These are phyloP conservation scores for Drosophila kanapiae DNA, from an alignment of 1,140 invertebrate species.

Conservation along the genomic window DNA sequence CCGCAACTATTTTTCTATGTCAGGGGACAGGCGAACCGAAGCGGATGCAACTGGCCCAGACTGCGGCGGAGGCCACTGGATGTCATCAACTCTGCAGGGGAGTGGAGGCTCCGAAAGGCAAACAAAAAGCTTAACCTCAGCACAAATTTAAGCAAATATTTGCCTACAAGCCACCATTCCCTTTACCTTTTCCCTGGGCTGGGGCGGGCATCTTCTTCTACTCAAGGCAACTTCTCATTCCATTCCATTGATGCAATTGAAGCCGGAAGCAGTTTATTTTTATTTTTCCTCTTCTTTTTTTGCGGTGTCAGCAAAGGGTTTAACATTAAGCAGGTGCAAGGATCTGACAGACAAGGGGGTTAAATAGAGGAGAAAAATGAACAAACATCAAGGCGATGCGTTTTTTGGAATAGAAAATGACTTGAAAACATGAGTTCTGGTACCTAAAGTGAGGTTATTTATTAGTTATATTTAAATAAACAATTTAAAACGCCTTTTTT, in stretches of 20 bases:
- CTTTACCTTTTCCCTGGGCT: constrained; percentile 1
- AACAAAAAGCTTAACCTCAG: constrained; percentile 83
- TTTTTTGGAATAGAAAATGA: background rate
- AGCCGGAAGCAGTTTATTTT: constrained; percentile 71
- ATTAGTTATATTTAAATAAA: background rate
- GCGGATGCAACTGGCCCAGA: constrained; percentile 46
- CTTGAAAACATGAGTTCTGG: no score
- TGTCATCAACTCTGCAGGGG: constrained; percentile 62
- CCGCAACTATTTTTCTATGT: constrained; percentile 81
- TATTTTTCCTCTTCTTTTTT: constrained; percentile 22
- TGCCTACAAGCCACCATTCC: constrained; percentile 36
- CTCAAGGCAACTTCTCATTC: constrained; percentile 26
- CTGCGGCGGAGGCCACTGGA: constrained; percentile 63
- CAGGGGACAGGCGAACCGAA: constrained; percentile 41
- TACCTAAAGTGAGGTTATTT: no score
- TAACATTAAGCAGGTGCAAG: constrained; percentile 58
- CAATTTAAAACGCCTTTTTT: background rate
- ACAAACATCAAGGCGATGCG: background rate
- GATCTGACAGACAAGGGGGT: background rate
- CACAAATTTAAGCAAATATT: constrained; percentile 84
- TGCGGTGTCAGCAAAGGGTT: constrained; percentile 74
- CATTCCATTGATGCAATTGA: constrained; percentile 74
- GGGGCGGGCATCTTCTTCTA: background rate
- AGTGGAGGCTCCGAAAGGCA: constrained; percentile 52
- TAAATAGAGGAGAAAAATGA: background rate